Evolutionary conservation across 2,113 vertebrate genomes (phyloP), one percentile per base, ranked within the genome.

Genomic region (Psittacula cyanocephala): DNA sequence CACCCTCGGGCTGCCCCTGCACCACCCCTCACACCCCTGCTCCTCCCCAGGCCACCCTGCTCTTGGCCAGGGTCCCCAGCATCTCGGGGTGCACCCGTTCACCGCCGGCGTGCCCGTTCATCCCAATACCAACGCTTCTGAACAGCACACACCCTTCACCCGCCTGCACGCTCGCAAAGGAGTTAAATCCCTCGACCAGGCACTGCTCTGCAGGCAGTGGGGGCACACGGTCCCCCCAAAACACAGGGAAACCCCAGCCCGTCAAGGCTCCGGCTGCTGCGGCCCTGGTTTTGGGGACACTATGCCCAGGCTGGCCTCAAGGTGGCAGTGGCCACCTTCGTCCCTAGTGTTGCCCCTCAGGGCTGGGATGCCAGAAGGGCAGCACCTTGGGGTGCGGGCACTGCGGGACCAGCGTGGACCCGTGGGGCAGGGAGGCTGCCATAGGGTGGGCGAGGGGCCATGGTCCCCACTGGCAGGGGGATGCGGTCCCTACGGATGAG

Each of bases 321-420:
- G 94, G 71, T 96, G 96, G 91, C 96, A 96, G 85, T 80, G 95
- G 93, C 85, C 91, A 44, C 92, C 95, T 93, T 85, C 77, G 90
- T 97, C 85, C 90, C 57, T 49, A 9, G 75, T 76, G 55, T 9
- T 9, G 70, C 24, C 71, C 77, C 11, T 7, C 64, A 72, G 80
- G 71, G 50, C 22, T 14, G 35, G 47, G 44, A 68, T 22, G 68
- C 17, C 81, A 35, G 37, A 50, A 11, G 62, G 17, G 7, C 69
- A 47, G 77, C 41, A 15, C 76, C 22, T 28, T 1, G 7, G 71
- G 71, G 47, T 11, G 41, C 9, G 2, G 60, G 50, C 59, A 19
- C 25, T 22, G 76, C 12, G 14, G 43, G 43, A 67, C 31, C 9
- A 2, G 0, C 4, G 1, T 2, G 47, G 15, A 6, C 6, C 17